Evolutionary conservation across 2,888 invertebrate genomes (phyloP), one percentile per base, ranked within the genome.

Genomic region (Aphodius granarius): DNA sequence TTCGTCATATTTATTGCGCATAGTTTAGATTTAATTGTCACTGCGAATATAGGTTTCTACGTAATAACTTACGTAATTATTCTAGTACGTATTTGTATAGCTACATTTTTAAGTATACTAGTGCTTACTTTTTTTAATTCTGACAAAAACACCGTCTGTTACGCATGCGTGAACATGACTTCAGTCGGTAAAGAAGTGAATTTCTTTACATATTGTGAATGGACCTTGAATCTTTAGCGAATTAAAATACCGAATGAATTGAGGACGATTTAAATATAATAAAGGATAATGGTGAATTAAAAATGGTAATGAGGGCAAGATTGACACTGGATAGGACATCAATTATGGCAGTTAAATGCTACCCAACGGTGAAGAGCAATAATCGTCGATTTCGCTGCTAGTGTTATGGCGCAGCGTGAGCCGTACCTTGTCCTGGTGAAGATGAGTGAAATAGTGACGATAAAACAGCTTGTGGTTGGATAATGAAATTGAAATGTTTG

Each of bases 381-480:
- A 79, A 78, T 78, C 76, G 78, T 77, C 75, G 78, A 78, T 76
- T 68, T 43, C 73, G 77, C 73, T 43, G 75, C 76, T 74, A 73
- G 68, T 64, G 75, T 72, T 75, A 75, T 71, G 77, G 75, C 73
- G 74, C 71, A 71, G 75, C 76, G 63, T 78, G 75, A 76, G 78
- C 82, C 84, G 85, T 85, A 43, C 43, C 43, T 43, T 68, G 68
- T 22, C n/a, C 68, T 68, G 21, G n/a, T 68, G 21, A 85, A 85
- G 83, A 85, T 84, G 84, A 81, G 84, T 86, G 85, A 86, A 85
- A 86, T 86, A 86, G 82, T 83, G 81, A 81, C 84, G 81, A 86
- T 86, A 86, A 86, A 86, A 86, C 86, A 86, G 86, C 86, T 84
- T 85, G 86, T 84, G 86, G 83, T 78, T 84, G 84, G 79, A 83